Conservation (phyloP, 2,113 vertebrate species). For the Rhinolophus ferrumequinum region DNA sequence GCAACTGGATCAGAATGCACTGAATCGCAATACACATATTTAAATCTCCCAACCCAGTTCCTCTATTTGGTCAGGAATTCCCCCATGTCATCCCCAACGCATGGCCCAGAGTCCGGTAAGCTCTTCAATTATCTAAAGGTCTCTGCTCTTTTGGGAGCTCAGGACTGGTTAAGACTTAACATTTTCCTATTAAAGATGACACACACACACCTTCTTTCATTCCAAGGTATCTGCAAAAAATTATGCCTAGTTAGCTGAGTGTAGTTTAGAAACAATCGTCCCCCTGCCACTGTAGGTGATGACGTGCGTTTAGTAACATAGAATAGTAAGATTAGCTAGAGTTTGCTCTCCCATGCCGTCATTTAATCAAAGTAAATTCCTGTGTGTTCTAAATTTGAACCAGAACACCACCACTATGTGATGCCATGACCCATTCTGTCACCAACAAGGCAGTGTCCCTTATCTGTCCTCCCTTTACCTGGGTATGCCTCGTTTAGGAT, state of each 20-base stretch:
- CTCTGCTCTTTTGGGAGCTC: background rate
- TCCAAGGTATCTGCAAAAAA: background rate
- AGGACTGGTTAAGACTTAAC: background rate
- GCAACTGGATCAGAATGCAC: background rate
- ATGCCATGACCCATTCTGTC: background rate
- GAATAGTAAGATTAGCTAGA: background rate
- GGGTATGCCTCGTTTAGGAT: background rate
- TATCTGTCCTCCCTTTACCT: background rate
- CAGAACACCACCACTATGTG: background rate
- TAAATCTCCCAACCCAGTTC: background rate
- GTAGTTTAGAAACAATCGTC: background rate
- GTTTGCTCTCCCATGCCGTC: background rate
- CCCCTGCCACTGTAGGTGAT: background rate
- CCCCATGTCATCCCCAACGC: background rate
- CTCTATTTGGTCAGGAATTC: background rate
- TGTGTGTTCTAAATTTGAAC: background rate
- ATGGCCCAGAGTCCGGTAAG: background rate
- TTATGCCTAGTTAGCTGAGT: background rate
- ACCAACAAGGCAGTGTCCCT: background rate
- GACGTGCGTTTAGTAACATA: background rate
- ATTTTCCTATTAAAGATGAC: background rate
- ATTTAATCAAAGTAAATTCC: background rate
- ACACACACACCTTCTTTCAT: background rate
- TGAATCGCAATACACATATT: background rate
- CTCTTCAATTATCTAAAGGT: background rate